phyloP scores from a whole-genome alignment of 2,888 invertebrate species.

The Rhingia rostrata region DNA sequence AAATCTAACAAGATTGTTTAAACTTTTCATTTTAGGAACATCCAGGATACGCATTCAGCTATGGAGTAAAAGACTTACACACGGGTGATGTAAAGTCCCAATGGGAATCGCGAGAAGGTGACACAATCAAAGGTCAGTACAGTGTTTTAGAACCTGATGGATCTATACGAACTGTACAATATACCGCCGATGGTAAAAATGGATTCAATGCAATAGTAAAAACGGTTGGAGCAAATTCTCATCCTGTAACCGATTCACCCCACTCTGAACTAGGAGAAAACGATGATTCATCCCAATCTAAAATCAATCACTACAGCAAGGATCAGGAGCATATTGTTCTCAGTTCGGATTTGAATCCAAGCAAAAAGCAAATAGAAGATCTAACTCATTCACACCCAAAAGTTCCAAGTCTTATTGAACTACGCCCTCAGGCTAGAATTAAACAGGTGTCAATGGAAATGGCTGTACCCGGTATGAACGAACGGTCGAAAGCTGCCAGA shows the following conservation, averaged over 20 bases:
- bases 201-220: constrained; percentile 85
- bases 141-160: constrained; percentile 88
- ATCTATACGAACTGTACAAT: constrained; percentile 84
- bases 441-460: constrained; percentile 81
- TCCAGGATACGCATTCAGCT: constrained; percentile 85
- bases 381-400: constrained; percentile 80
- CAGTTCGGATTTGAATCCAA: constrained; percentile 81
- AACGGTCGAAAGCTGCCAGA: constrained; percentile 77
- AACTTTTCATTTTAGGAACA: constrained; percentile 81
- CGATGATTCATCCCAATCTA: constrained; percentile 82
- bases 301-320: constrained; percentile 83
- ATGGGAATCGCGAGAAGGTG: constrained; percentile 85
- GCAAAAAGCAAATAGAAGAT: constrained; percentile 80
- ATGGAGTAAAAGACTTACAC: constrained; percentile 85
- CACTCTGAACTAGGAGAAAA: constrained; percentile 77
- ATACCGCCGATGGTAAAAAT: constrained; percentile 84
- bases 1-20: constrained; percentile 8
- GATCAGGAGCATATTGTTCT: constrained; percentile 82
- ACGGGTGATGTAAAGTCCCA: constrained; percentile 85
- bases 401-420: constrained; percentile 81
- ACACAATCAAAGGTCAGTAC: constrained; percentile 85
- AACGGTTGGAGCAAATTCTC: constrained; percentile 82
- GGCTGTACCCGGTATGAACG: constrained; percentile 78
- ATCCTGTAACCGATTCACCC: constrained; percentile 81
- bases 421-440: constrained; percentile 81